These are phyloP conservation scores for Lordiphosa mommai DNA, from an alignment of 1,140 invertebrate genomes.

Conservation along the genomic window DNA sequence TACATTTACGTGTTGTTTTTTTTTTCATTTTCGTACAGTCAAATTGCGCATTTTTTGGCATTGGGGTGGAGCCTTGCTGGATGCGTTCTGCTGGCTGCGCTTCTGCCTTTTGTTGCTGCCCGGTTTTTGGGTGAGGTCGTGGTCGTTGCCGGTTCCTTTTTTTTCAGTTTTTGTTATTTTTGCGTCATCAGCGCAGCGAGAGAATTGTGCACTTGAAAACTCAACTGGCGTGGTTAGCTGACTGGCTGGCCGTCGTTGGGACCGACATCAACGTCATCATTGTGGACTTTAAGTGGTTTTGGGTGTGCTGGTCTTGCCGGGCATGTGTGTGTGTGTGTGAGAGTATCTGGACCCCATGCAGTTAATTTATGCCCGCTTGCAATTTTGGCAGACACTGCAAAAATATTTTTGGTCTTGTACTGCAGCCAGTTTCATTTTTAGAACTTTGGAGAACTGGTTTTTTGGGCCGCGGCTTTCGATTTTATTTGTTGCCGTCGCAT, in stretches of 20 bases:
- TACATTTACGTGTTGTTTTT: slow-evolving; percentile 31
- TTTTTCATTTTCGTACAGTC: slow-evolving; percentile 68
- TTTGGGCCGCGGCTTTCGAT: slow-evolving; percentile 72
- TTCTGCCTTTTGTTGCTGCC: slow-evolving; percentile 38
- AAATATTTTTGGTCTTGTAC: slow-evolving; percentile 73
- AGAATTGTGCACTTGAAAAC: slow-evolving; percentile 67
- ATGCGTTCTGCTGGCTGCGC: slow-evolving; percentile 43
- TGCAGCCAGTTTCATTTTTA: slow-evolving; percentile 70
- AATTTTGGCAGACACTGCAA: slow-evolving; percentile 75
- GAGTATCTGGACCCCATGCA: slow-evolving; percentile 70
- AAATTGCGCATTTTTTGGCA: slow-evolving; percentile 75
- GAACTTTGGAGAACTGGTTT: slow-evolving; percentile 72
- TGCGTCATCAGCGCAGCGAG: slow-evolving; percentile 61
- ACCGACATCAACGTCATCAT: slow-evolving; percentile 72
- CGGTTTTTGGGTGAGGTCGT: slow-evolving; percentile 74
- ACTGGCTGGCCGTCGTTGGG: neutral
- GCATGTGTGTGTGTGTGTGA: slow-evolving; percentile 39
- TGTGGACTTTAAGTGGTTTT: slow-evolving; percentile 76
- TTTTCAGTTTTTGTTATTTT: slow-evolving; percentile 34
- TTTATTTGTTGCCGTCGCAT: slow-evolving; percentile 71
- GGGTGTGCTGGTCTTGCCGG: slow-evolving; percentile 65
- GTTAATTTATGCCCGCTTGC: slow-evolving; percentile 76
- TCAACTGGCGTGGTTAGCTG: slow-evolving; percentile 59
- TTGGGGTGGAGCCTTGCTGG: slow-evolving; percentile 64
- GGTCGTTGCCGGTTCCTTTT: slow-evolving; percentile 55